Percentiles rank a stretch among this genome's conserved stretches.
Evolutionary conservation across 2,113 vertebrate genomes (phyloP).

Genomic region (Peromyscus californicus): DNA sequence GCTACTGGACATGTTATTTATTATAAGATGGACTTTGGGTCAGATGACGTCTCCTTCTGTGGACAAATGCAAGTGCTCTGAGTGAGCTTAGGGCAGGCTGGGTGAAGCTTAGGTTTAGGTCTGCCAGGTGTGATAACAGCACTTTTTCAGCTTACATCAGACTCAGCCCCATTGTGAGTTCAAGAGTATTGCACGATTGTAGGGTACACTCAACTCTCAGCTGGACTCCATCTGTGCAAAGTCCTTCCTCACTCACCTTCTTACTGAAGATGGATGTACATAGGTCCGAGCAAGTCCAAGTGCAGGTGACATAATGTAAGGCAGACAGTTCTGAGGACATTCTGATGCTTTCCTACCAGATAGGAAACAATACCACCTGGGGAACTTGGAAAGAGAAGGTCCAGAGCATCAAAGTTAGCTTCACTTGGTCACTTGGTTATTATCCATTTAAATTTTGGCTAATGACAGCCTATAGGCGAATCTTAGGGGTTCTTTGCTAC

Average conservation of each 20-base stretch:
- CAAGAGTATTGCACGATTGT: not conserved
- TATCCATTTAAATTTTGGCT: not conserved
- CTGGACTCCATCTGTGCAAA: not conserved
- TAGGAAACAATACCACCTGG: too few relatives aligned
- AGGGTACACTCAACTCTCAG: not conserved
- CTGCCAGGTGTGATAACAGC: not conserved
- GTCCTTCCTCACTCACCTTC: too few relatives aligned
- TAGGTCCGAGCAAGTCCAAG: not conserved
- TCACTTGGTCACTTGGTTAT: not conserved
- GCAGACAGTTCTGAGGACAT: not conserved
- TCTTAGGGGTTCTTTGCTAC: not conserved
- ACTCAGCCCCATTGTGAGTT: too few relatives aligned
- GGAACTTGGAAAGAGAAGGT: not conserved
- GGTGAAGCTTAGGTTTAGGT: not conserved
- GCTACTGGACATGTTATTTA: not conserved
- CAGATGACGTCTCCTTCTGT: too few relatives aligned
- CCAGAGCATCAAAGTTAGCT: not conserved
- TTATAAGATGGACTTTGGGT: not conserved
- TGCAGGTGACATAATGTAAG: not conserved
- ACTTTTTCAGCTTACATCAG: not conserved
- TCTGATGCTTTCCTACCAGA: not conserved
- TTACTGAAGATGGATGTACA: fast-evolving
- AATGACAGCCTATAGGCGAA: fast-evolving
- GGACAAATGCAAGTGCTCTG: too few relatives aligned
- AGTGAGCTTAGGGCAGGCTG: not conserved